A percentile compares a stretch with the other conserved stretches of the same genome.
Evolutionary conservation across 2,888 invertebrate species (phyloP).

Genomic region (Drosophila mimica): DNA sequence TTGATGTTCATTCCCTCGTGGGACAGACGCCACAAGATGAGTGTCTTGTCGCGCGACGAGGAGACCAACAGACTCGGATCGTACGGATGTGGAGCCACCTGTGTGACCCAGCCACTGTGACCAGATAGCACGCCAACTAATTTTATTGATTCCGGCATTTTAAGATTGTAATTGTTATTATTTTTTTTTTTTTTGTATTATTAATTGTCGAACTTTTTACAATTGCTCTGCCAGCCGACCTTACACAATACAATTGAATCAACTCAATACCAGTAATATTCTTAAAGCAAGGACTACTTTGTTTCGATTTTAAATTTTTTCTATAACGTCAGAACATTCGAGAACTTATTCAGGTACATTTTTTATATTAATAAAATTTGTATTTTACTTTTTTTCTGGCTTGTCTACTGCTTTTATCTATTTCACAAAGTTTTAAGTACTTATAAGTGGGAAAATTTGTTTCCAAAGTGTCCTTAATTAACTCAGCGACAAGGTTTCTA

Average conservation of each 20-base stretch:
- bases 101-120: conserved; percentile 99
- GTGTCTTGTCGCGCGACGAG: conserved; percentile 95
- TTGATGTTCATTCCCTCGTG: conserved; percentile 97
- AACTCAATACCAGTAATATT: not conserved
- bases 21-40: conserved; percentile 98
- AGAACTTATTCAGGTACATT: not conserved
- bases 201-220: not conserved
- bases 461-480: not conserved
- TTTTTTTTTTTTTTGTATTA: not conserved
- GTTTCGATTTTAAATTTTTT: not conserved
- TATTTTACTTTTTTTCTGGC: not conserved
- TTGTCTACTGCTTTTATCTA: not conserved
- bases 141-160: conserved; percentile 94
- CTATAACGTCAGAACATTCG: not conserved
- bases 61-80: conserved; percentile 99
- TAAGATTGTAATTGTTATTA: not conserved
- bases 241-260: not conserved
- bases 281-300: not conserved
- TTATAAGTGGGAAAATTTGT: not conserved
- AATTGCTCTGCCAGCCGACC: not conserved
- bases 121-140: conserved; percentile 97
- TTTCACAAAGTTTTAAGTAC: not conserved
- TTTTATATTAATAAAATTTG: too few relatives aligned
- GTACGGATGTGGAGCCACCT: conserved; percentile 99
- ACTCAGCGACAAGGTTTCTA: not conserved